phyloP scores from a whole-genome alignment of 2,888 invertebrate species.

The Bimastos eiseni region DNA sequence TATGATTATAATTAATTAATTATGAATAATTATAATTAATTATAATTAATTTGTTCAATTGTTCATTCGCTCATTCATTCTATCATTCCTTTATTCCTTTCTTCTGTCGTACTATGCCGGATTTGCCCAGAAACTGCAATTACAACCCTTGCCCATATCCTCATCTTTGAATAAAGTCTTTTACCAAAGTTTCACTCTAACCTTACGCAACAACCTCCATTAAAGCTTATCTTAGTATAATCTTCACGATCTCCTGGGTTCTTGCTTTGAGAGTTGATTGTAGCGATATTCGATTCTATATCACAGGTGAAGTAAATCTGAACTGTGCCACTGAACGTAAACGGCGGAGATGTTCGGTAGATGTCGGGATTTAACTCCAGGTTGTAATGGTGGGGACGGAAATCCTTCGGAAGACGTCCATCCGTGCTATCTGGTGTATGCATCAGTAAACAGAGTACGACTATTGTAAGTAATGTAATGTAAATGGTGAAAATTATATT shows the following conservation, averaged over 20 bases:
- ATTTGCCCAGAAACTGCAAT: neutral
- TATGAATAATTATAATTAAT: too few relatives aligned
- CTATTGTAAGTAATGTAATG: too few relatives aligned
- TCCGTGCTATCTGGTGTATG: neutral
- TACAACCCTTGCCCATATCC: neutral
- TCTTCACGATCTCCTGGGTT: neutral
- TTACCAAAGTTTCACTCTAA: neutral
- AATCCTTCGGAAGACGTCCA: constrained; percentile 23
- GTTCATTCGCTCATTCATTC: too few relatives aligned
- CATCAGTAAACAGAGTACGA: too few relatives aligned
- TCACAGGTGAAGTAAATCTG: constrained; percentile 26
- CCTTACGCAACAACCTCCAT: neutral
- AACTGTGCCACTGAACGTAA: constrained; percentile 31
- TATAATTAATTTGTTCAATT: too few relatives aligned
- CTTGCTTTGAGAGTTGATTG: constrained; percentile 21
- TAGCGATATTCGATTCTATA: neutral
- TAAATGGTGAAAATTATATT: too few relatives aligned
- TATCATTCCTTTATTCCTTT: too few relatives aligned
- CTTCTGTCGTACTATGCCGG: neutral
- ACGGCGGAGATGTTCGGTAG: constrained; percentile 27
- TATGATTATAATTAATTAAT: too few relatives aligned
- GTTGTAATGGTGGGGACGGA: constrained; percentile 29
- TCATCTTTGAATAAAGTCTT: neutral
- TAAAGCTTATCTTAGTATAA: too few relatives aligned
- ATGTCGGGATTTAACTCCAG: constrained; percentile 31